Base-by-base conservation (phyloP, 92 coral and sea anemone species). In the Paramuricea clavata region DNA sequence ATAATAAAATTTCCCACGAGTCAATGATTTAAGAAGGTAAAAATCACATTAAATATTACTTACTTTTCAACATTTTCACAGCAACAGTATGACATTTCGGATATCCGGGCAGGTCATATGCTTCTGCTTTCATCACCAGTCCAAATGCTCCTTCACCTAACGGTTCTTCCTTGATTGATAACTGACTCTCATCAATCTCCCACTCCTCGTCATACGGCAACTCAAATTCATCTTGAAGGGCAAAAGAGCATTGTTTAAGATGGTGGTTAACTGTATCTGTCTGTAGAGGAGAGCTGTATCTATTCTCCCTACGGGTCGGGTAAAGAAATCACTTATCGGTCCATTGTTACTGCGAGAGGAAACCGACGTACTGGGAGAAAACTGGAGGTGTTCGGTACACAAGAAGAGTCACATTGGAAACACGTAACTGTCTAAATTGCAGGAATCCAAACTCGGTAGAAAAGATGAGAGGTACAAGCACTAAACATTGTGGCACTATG, bases 111-210 rank as follows among this genome's bases (percentile, higher is more conserved):
- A 97, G 23, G 17, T 94, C 99, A 19, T 88, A 87, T n/a, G 99
- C 95, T 49, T 94, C 99, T 8, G 92, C 99, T 75, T 95, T 95
- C 98, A 97, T 94, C 8, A 97, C 99, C 82, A 97, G 60, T 19
- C 99, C 99, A 68, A 97, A 97, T 1, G 99, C 99, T 13, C 99
- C 99, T 81, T 97, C 99, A 4, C 99, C 99, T 27, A 97, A 93
- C 81, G 90, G 98, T 17, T 79, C 84, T 34, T 95, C 98, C 49
- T 91, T 93, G 73, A 97, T 83, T 2, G 94, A 86, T 27, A 97
- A 90, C 64, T 90, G 93, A 83, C 91, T 78, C 78, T 98, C 89
- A 76, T 94, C 97, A 39, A 97, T 93, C 78, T 97, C 99, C 98
- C 99, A 97, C 43, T 94, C 99, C 79, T 90, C 94, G 36, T 97